Percentiles rank a stretch among this genome's conserved stretches.
phyloP scores from a whole-genome alignment of 2,113 vertebrate genomes.

The Illadopsis cleaveri region DNA sequence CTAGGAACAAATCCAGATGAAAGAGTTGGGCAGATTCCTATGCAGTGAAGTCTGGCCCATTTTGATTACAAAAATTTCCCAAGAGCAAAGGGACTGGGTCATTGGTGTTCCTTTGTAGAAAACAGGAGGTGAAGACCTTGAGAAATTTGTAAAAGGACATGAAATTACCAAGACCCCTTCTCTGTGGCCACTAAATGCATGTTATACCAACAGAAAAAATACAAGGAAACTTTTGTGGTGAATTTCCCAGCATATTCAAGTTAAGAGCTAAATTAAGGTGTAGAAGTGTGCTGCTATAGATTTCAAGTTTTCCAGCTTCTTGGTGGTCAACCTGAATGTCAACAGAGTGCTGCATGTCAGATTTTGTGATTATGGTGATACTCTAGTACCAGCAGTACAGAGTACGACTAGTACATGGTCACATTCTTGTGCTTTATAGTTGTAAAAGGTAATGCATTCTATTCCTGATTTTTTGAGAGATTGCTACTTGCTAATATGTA shows the following conservation, averaged over 20 bases:
- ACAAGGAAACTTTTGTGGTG: neutral
- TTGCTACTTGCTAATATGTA: neutral
- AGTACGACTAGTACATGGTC: neutral
- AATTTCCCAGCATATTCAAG: neutral
- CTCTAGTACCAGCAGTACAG: neutral
- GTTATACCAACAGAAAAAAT: neutral
- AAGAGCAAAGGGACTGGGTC: neutral
- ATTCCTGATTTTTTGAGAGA: neutral
- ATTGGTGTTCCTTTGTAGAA: neutral
- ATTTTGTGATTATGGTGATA: neutral
- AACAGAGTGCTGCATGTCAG: neutral
- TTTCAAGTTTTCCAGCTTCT: neutral
- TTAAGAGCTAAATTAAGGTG: neutral
- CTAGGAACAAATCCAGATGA: neutral
- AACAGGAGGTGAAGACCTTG: neutral
- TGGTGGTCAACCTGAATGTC: neutral
- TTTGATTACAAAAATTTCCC: neutral
- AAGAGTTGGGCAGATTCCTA: neutral
- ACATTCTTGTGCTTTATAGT: neutral
- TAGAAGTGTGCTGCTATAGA: neutral
- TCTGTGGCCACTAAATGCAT: neutral
- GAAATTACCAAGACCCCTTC: neutral
- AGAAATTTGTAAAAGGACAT: neutral
- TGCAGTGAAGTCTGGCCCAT: neutral
- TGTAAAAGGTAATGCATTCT: neutral